Percentiles rank a stretch among this genome's conserved stretches.
Conservation (phyloP, 2,797 vertebrate species). For the Picus viridis region DNA sequence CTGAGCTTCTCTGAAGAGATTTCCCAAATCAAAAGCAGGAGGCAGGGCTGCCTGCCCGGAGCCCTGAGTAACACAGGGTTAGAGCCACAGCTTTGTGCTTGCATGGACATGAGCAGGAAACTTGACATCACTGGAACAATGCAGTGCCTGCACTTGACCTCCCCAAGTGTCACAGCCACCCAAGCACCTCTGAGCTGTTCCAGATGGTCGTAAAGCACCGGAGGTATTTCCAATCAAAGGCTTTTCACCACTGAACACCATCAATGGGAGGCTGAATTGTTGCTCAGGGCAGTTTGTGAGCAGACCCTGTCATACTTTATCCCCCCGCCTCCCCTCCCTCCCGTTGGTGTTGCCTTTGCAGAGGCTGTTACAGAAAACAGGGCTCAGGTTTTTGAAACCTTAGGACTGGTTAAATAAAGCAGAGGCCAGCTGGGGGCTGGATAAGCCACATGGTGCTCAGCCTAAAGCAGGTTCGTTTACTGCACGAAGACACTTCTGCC, state of each 20-base stretch:
- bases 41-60: neutral
- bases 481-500: constrained; percentile 23
- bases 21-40: constrained; percentile 36
- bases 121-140: constrained; percentile 16
- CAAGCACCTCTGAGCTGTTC: constrained; percentile 63
- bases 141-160: constrained; percentile 48
- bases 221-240: neutral
- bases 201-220: constrained; percentile 62
- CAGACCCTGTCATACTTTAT: neutral
- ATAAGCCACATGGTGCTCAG: neutral
- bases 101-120: neutral
- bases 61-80: neutral
- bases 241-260: neutral
- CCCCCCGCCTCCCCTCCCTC: neutral
- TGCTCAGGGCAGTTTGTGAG: neutral
- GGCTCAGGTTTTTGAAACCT: neutral
- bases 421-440: constrained; percentile 16
- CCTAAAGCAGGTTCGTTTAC: neutral
- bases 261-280: neutral
- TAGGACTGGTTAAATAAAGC: neutral
- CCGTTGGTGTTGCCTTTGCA: neutral
- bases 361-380: neutral
- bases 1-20: neutral
- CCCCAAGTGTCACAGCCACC: constrained; percentile 62
- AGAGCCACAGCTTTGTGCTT: neutral